A percentile compares a stretch with the other conserved stretches of the same genome.
phyloP scores from a whole-genome alignment of 2,797 vertebrate species.

The Sebastes taczanowskii region DNA sequence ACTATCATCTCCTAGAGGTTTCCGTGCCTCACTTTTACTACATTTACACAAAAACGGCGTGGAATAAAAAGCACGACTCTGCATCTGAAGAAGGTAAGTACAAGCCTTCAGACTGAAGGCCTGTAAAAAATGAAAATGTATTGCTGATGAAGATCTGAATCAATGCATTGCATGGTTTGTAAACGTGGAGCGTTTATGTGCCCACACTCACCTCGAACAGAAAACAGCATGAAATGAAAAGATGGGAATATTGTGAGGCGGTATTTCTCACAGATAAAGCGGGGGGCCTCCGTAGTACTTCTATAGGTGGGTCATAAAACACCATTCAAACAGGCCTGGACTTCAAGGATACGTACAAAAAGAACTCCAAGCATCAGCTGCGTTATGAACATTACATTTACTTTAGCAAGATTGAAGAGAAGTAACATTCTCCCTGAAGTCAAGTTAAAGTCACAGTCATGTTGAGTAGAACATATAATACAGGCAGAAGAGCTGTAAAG shows the following conservation, averaged over 20 bases:
- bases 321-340: neutral
- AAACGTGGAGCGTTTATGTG: conserved; percentile 5
- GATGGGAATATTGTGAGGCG: neutral
- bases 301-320: conserved; percentile 10
- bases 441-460: neutral
- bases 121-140: conserved; percentile 10
- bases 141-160: conserved; percentile 1
- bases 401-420: neutral
- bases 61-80: neutral
- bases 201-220: neutral
- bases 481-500: neutral
- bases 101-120: neutral
- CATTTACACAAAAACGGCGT: neutral
- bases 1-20: neutral
- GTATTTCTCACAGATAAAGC: conserved; percentile 7
- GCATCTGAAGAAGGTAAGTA: neutral
- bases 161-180: conserved; percentile 7
- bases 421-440: neutral
- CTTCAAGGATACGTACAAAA: neutral
- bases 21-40: neutral
- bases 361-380: neutral
- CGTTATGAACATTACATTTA: neutral
- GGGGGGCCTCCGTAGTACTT: neutral
- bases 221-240: neutral
- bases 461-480: neutral